Evolutionary conservation across 2,113 vertebrate species (phyloP).

Genomic region (Sorex fumeus): DNA sequence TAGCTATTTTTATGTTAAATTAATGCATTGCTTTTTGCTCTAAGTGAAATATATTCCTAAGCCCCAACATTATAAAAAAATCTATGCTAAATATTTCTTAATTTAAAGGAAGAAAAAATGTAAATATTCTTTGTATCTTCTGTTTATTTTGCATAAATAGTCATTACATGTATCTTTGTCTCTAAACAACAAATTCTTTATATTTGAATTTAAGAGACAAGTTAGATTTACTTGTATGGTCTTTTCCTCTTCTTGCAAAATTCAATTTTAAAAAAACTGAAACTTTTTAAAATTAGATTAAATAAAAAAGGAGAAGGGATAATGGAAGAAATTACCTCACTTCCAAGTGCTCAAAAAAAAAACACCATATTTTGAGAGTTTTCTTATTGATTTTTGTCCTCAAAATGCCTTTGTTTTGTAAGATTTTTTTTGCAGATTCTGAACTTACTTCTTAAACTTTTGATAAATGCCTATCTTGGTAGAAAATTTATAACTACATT

Average conservation of each 20-base stretch:
- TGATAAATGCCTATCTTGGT: background rate
- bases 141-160: background rate
- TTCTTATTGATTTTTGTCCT: background rate
- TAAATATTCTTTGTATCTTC: background rate
- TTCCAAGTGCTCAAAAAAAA: background rate
- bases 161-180: background rate
- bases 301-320: background rate
- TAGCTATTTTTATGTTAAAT: constrained; percentile 21
- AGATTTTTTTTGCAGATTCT: background rate
- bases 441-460: no score
- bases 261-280: constrained; percentile 26
- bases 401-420: no score
- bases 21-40: background rate
- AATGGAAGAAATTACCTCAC: background rate
- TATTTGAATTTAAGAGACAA: no score
- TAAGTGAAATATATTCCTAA: background rate
- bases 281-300: constrained; percentile 22
- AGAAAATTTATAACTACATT: background rate
- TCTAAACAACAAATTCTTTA: background rate
- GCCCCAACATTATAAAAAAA: constrained; percentile 4
- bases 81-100: constrained; percentile 38
- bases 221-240: background rate
- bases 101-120: background rate
- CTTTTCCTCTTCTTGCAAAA: constrained; percentile 3
- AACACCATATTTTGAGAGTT: background rate